Evolutionary conservation across 1,140 invertebrate genomes (phyloP).

Genomic region (Calephelis nemesis): DNA sequence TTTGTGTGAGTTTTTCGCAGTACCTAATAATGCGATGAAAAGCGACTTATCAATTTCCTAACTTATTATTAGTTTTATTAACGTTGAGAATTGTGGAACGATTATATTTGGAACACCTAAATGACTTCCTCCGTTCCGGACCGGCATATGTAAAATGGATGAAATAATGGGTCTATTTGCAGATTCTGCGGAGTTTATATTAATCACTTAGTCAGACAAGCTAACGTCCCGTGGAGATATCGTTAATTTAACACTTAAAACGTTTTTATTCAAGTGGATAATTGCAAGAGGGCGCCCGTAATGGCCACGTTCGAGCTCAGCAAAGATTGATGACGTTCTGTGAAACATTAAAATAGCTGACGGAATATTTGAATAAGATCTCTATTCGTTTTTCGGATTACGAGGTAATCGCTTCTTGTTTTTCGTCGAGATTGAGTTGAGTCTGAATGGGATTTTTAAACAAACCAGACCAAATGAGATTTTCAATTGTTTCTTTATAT

Average conservation of each 20-base stretch:
- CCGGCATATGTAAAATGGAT: not conserved
- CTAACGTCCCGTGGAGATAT: slow-evolving; percentile 64
- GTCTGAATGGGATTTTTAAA: no score
- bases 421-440: no score
- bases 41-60: no score
- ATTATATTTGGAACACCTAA: no score
- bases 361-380: slow-evolving; percentile 69
- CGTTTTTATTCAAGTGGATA: slow-evolving; percentile 75
- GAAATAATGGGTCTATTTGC: not conserved
- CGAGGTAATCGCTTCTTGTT: slow-evolving; percentile 36
- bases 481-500: no score
- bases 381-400: slow-evolving; percentile 51
- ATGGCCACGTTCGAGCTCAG: slow-evolving; percentile 61
- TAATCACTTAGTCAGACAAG: slow-evolving; percentile 67
- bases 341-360: slow-evolving; percentile 65
- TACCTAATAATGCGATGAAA: no score
- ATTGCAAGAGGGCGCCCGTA: slow-evolving; percentile 60
- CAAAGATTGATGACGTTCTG: slow-evolving; percentile 70
- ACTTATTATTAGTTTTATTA: no score
- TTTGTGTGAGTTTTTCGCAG: no score
- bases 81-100: no score
- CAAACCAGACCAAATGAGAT: no score
- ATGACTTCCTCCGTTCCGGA: no score
- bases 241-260: slow-evolving; percentile 77
- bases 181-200: slow-evolving; percentile 31